These are phyloP conservation scores for Nycticebus coucang DNA, from an alignment of 2,113 vertebrate species.

Conservation along the genomic window DNA sequence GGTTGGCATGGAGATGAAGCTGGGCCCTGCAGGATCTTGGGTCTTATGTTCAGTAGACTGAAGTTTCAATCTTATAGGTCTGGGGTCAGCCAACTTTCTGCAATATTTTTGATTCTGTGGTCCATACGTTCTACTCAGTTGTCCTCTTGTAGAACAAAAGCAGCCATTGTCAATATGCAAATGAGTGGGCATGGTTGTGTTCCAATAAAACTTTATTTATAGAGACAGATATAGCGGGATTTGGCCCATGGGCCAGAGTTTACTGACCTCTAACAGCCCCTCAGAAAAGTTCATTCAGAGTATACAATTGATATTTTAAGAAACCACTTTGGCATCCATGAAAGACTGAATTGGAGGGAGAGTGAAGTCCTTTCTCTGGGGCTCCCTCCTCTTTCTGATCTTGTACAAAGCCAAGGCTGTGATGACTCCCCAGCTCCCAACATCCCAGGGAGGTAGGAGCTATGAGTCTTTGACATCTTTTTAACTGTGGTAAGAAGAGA, in stretches of 20 bases:
- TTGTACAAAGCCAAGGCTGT: not conserved
- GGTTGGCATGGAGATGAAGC: too few relatives aligned
- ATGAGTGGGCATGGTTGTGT: rapidly evolving
- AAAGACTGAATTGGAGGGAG: not conserved
- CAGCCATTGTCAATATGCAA: not conserved
- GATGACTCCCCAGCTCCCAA: not conserved
- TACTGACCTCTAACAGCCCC: not conserved
- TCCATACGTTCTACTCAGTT: not conserved
- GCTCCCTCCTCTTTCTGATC: not conserved
- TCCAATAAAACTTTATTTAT: not conserved
- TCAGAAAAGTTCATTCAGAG: not conserved
- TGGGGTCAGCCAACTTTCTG: not conserved
- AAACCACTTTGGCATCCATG: not conserved
- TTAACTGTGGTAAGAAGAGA: not conserved
- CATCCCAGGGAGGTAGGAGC: not conserved
- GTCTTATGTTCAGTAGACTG: not conserved
- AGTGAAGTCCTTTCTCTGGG: not conserved
- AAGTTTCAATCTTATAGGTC: not conserved
- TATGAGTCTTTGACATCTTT: not conserved
- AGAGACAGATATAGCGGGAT: not conserved
- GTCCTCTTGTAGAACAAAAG: not conserved
- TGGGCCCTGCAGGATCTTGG: too few relatives aligned
- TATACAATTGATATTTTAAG: not conserved
- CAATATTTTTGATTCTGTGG: not conserved
- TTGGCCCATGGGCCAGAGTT: not conserved